These are phyloP conservation scores for Atlantisia rogersi DNA, from an alignment of 2,113 vertebrate genomes.

Conservation along the genomic window DNA sequence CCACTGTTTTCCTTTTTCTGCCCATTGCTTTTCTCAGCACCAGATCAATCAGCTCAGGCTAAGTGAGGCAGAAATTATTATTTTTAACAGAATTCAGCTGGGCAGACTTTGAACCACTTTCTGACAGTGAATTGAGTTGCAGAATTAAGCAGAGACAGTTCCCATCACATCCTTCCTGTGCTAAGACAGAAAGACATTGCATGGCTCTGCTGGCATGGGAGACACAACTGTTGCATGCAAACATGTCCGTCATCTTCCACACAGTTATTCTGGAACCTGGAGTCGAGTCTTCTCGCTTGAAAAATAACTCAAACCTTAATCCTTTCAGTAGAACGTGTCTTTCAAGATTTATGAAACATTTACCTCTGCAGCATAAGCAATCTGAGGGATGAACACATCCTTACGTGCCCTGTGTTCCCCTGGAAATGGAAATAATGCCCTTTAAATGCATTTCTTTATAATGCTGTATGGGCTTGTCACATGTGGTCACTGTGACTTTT, in stretches of 20 bases:
- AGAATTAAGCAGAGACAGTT: neutral
- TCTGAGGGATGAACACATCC: neutral
- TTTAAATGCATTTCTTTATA: neutral
- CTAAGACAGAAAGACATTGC: neutral
- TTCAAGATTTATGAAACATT: neutral
- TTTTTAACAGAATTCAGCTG: neutral
- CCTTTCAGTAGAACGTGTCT: neutral
- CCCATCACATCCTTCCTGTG: neutral
- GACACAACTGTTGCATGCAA: neutral
- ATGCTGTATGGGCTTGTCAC: neutral
- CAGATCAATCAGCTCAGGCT: neutral
- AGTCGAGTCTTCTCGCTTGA: neutral
- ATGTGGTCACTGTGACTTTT: neutral
- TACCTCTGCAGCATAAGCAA: neutral
- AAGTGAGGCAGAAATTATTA: neutral
- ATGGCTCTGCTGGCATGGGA: fast-evolving
- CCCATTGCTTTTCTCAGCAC: neutral
- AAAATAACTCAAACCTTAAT: neutral
- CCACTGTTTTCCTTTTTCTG: neutral
- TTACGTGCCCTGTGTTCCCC: neutral
- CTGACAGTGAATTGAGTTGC: neutral
- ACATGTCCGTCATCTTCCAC: neutral
- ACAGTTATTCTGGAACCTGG: neutral
- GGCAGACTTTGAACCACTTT: neutral
- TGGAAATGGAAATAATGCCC: neutral